Percentiles rank a stretch among this genome's conserved stretches.
Conservation (phyloP, 2,888 invertebrate species). For the Chironomus tentans region DNA sequence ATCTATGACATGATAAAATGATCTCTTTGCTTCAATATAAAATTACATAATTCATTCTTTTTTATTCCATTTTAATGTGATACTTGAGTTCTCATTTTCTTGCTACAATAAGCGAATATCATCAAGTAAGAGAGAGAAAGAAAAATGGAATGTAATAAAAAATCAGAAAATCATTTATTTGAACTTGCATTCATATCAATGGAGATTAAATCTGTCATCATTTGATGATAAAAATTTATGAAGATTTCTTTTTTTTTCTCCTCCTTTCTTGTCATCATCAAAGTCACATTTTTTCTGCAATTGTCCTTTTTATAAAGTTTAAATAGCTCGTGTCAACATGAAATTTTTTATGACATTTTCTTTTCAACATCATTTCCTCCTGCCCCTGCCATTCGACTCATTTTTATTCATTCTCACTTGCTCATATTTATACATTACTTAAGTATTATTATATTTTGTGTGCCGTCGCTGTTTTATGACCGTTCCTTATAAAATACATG, state of each 20-base stretch:
- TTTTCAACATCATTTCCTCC: background rate
- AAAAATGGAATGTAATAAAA: background rate
- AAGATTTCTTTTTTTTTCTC: too few species aligned
- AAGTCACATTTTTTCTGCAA: background rate
- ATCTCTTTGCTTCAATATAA: background rate
- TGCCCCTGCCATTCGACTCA: background rate
- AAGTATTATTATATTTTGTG: background rate
- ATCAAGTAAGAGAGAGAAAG: too few species aligned
- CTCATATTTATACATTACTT: background rate
- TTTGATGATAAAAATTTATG: background rate
- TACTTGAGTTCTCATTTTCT: background rate
- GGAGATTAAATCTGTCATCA: background rate
- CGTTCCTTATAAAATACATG: background rate
- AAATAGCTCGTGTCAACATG: background rate
- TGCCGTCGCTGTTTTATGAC: background rate
- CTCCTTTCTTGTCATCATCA: background rate
- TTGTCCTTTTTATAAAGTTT: background rate
- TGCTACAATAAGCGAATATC: too few species aligned
- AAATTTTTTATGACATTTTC: slow-evolving; percentile 2
- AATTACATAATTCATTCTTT: background rate
- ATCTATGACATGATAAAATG: too few species aligned
- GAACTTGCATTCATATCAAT: background rate
- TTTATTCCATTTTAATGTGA: background rate
- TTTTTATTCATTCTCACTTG: background rate
- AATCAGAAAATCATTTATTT: background rate